Conservation (phyloP, 2,797 vertebrate genomes). For the Gallinago nigripennis region DNA sequence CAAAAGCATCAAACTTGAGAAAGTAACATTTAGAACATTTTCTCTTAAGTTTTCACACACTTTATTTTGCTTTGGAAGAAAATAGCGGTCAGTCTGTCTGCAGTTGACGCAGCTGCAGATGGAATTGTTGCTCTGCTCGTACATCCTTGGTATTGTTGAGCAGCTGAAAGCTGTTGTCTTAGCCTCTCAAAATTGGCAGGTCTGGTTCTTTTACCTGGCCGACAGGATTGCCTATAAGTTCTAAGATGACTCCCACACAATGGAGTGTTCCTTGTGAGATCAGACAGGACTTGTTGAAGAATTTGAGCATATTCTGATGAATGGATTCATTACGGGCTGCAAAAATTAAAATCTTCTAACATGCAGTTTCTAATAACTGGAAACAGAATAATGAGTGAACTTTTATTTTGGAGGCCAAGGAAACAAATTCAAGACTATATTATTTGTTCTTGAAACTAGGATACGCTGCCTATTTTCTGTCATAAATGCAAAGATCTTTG, state of each 20-base stretch:
- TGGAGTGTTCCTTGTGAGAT: neutral
- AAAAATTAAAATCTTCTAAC: neutral
- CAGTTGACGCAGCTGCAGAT: neutral
- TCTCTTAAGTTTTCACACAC: neutral
- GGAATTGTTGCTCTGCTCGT: neutral
- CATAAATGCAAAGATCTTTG: neutral
- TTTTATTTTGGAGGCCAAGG: neutral
- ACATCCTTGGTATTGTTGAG: neutral
- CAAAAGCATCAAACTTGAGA: neutral
- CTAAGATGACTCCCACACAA: neutral
- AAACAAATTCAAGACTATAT: neutral
- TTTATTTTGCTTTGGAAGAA: neutral
- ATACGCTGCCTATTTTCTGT: neutral
- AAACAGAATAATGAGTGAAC: rapidly evolving
- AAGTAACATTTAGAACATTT: neutral
- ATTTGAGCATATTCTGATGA: neutral
- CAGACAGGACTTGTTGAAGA: neutral
- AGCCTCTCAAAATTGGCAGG: neutral
- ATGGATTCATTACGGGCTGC: neutral
- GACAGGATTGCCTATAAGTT: neutral
- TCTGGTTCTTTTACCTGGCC: neutral
- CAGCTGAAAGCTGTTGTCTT: neutral
- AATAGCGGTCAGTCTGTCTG: rapidly evolving
- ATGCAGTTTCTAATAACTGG: neutral
- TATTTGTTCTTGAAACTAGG: neutral